A percentile compares a stretch with the other conserved stretches of the same genome.
Conservation (phyloP, 1,140 invertebrate species). For the Musca vetustissima region DNA sequence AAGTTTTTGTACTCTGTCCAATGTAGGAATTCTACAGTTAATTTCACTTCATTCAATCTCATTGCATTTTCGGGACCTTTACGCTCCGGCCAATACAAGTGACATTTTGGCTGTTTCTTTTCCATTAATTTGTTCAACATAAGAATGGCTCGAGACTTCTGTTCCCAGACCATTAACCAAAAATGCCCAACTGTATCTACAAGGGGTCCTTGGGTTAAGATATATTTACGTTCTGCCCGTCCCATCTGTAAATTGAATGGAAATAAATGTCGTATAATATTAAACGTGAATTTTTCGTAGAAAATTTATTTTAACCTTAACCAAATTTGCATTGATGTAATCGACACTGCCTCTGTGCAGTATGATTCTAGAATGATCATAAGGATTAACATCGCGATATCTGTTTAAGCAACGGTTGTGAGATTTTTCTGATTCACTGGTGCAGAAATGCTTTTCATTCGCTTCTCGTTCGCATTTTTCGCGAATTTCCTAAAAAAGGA, state of each 20-base stretch:
- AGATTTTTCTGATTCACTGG: conserved; percentile 62
- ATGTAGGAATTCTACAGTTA: conserved; percentile 70
- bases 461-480: conserved; percentile 57
- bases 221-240: conserved; percentile 83
- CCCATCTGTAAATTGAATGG: conserved; percentile 63
- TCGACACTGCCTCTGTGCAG: conserved; percentile 68
- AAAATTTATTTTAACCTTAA: too few relatives aligned
- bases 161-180: conserved; percentile 98
- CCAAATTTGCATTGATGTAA: conserved; percentile 94
- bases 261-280: conserved; percentile 28
- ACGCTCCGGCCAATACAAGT: conserved; percentile 89
- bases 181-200: conserved; percentile 86
- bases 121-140: conserved; percentile 97
- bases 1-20: conserved; percentile 50
- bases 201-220: conserved; percentile 90
- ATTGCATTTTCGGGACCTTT: conserved; percentile 69
- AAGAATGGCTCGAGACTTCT: conserved; percentile 83
- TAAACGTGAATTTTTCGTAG: conserved; percentile 29
- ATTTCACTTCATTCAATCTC: conserved; percentile 74
- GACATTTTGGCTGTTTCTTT: conserved; percentile 90
- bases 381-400: conserved; percentile 94
- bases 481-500: conserved; percentile 56
- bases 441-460: conserved; percentile 62
- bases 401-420: conserved; percentile 64
- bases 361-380: conserved; percentile 87